Percentiles rank a stretch among this genome's conserved stretches.
These are phyloP conservation scores for Julus scandinavius DNA, from an alignment of 2,888 invertebrate species.

Conservation along the genomic window DNA sequence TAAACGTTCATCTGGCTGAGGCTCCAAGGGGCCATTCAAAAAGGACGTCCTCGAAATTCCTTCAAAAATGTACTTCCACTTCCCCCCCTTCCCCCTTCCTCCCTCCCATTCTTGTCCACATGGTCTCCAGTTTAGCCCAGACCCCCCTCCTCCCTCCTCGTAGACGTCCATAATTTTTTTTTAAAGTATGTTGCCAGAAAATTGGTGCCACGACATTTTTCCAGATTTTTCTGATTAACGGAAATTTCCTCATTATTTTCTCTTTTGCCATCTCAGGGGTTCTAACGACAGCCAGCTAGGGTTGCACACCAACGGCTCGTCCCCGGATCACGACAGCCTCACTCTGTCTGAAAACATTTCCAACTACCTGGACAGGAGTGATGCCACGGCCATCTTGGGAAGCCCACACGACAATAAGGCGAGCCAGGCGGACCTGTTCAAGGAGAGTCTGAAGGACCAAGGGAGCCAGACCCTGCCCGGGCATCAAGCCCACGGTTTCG, in stretches of 20 bases:
- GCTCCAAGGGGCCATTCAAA: no score
- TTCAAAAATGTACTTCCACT: no score
- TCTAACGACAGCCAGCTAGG: constrained; percentile 45
- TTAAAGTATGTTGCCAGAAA: no score
- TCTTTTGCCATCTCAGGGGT: not conserved
- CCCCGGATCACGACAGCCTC: constrained; percentile 60
- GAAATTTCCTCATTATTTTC: no score
- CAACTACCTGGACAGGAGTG: constrained; percentile 44
- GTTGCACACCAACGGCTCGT: constrained; percentile 35
- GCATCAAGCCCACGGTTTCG: not conserved
- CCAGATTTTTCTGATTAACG: no score
- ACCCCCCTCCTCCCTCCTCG: no score
- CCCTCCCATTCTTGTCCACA: no score
- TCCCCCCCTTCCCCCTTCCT: no score
- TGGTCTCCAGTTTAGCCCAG: no score
- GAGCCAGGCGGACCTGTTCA: constrained; percentile 48
- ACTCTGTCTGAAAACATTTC: constrained; percentile 59
- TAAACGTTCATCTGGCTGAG: not conserved
- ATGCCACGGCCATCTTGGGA: not conserved
- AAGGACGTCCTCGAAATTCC: no score
- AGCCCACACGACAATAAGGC: constrained; percentile 55
- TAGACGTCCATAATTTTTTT: no score
- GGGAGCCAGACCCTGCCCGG: constrained; percentile 50
- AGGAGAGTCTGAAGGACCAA: constrained; percentile 42
- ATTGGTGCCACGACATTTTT: no score